Evolutionary conservation across 2,888 invertebrate genomes (phyloP), one percentile per base, ranked within the genome.

Genomic region (Chloroclystis v-ata): DNA sequence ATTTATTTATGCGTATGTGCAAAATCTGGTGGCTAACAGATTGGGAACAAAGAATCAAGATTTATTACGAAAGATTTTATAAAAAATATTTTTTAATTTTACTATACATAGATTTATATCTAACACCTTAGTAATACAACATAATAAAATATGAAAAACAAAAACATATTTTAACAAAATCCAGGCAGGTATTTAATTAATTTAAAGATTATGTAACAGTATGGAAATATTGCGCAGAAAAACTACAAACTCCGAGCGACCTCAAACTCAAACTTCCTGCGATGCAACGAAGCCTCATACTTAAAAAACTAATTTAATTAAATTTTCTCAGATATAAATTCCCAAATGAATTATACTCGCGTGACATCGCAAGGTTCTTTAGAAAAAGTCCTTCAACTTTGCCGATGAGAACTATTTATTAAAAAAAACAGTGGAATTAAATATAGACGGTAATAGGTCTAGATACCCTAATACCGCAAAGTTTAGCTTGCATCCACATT

Each of bases 401-500:
- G 26, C 37, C 46, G 33, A 50, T 39, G 26, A 37, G 61, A 58
- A 52, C 52, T 52, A 56, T 58, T 53, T 43, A 13, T 42, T 37
- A 37, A 20, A 16, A 32, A 46, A 46, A 46, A 51, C 13, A 49
- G 49, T 48, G 41, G 49, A n/a, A 55, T 55, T 46, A 50, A 56
- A 47, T 52, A 45, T 39, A 45, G 33, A 49, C 41, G 52, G 28
- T 59, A 57, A 59, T 58, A 56, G 51, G 51, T 40, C 50, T 50
- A 46, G 51, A 43, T 55, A 56, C 42, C 46, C 37, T 52, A 37
- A 69, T 65, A 60, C 67, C 63, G 63, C 65, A 62, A 74, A 78
- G 56, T 74, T 78, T 67, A 43, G 56, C 67, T 64, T 71, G 73
- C 72, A 70, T 74, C 66, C 79, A 77, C 76, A 75, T 81, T 74